Conservation (phyloP, 1,140 invertebrate species). For the Papilio helenus region DNA sequence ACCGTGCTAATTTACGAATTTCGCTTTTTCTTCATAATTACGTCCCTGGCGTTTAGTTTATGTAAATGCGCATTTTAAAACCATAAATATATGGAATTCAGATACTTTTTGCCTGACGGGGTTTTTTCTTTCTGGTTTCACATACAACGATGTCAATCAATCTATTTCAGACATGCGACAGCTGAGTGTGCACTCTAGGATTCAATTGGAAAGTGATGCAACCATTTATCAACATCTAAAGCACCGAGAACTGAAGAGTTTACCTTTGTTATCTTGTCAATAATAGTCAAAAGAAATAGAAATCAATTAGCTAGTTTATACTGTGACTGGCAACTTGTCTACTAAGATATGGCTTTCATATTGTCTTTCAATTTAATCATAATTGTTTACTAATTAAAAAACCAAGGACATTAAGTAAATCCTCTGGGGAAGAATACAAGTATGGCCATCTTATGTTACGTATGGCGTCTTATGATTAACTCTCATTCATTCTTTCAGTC, state of each 20-base stretch:
- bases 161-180: background rate
- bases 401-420: too few relatives aligned
- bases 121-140: background rate
- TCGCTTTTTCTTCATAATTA: slow-evolving; percentile 14
- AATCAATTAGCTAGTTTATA: too few relatives aligned
- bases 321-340: too few relatives aligned
- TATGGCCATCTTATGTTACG: too few relatives aligned
- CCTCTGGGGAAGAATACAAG: too few relatives aligned
- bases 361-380: too few relatives aligned
- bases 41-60: slow-evolving; percentile 20
- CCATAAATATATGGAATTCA: background rate
- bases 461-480: too few relatives aligned
- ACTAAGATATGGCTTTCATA: too few relatives aligned
- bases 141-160: background rate
- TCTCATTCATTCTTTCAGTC: too few relatives aligned
- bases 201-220: slow-evolving; percentile 3
- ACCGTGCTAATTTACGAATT: slow-evolving; percentile 11
- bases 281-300: background rate
- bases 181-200: background rate
- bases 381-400: too few relatives aligned
- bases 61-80: background rate
- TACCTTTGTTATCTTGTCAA: background rate
- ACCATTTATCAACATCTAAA: slow-evolving; percentile 12
- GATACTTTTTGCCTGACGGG: too few relatives aligned
- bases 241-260: background rate